Base-by-base conservation (phyloP, 2,113 vertebrate species). In the Tychaedon coryphoeus region DNA sequence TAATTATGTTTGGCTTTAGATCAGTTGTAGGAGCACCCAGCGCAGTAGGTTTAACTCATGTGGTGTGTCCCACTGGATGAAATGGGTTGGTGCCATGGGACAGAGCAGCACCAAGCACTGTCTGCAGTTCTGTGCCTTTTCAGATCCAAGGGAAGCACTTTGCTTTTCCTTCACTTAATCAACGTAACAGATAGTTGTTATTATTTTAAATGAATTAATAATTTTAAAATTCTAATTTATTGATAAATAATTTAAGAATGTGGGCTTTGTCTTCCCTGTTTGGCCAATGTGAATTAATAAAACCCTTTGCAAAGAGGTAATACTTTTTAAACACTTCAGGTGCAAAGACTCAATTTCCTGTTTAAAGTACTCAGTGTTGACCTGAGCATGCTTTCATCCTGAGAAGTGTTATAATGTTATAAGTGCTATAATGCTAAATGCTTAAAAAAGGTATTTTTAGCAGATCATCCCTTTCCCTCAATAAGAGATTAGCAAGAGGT, bases 171-270 rank as follows among this genome's bases (percentile, higher is more conserved):
- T 86, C 87, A 45, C 47, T 79, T 65, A 51, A 65, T 53, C 91
- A 75, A 9, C 1, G 1, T 43, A 88, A 29, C 36, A 83, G 34
- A 70, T 47, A 72, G 60, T 43, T 78, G 13, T 61, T 82, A 57
- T 60, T 87, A 33, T 33, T 75, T 56, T 28, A 82, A 92, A 92
- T 81, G 38, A 85, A 91, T 91, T 75, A 91, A 78, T 90, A 82
- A 86, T 87, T 92, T 34, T 2, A 24, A 86, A 92, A 43, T 80
- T 29, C 23, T 70, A 17, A 23, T 20, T 28, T 76, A 62, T 73
- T 84, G 45, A 84, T 95, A 93, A 92, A 93, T 88, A 90, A 90
- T 92, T 85, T 66, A 95, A 76, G 54, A 82, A 70, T 11, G 12
- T 47, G 38, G 24, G 24, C 26, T 71, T 92, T 70, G 20, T 81